Conservation (phyloP, 1,140 invertebrate species). For the Periplaneta americana region DNA sequence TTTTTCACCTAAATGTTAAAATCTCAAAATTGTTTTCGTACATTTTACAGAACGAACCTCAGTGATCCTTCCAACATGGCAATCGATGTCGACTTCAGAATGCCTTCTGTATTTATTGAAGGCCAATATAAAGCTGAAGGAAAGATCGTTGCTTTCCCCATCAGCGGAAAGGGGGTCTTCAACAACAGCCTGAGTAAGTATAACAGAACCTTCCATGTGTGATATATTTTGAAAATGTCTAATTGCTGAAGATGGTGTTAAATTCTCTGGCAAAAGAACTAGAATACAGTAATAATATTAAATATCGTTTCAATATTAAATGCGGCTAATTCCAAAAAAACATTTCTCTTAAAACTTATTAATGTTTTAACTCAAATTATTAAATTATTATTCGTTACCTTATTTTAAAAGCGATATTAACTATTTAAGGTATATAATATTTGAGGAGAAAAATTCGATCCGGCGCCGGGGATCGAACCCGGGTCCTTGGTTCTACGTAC, state of each 20-base stretch:
- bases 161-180: constrained; percentile 28
- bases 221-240: no score
- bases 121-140: constrained; percentile 29
- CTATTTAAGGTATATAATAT: no score
- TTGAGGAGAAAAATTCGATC: no score
- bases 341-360: background rate
- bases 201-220: no score
- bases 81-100: constrained; percentile 29
- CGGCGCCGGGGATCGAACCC: no score
- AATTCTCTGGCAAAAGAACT: background rate
- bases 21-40: no score
- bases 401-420: background rate
- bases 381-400: background rate
- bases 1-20: no score
- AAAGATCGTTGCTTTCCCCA: constrained; percentile 24
- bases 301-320: background rate
- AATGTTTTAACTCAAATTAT: background rate
- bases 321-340: background rate
- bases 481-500: no score
- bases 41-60: constrained; percentile 22
- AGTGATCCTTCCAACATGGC: constrained; percentile 26
- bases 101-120: constrained; percentile 25
- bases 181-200: constrained; percentile 27
- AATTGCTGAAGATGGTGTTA: no score
- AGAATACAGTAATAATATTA: background rate